Evolutionary conservation across 2,888 invertebrate genomes (phyloP).

Genomic region (Sarcophaga variegata): DNA sequence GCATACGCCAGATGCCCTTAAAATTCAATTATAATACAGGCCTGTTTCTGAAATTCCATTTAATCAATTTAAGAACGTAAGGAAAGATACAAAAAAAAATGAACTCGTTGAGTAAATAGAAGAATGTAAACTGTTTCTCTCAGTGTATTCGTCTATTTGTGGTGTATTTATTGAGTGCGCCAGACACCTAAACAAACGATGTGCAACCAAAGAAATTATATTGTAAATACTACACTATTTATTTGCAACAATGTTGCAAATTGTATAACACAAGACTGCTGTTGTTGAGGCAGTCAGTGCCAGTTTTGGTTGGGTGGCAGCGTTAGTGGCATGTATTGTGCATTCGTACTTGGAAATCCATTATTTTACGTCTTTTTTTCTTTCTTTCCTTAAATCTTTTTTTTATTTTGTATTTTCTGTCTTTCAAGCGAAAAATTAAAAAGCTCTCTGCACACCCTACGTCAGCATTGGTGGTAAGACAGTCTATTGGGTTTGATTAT

Average conservation of each 20-base stretch:
- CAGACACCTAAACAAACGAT: constrained; percentile 61
- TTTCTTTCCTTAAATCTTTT: too few relatives aligned
- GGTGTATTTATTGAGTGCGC: constrained; percentile 4
- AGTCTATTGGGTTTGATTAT: not conserved
- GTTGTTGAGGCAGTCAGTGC: constrained; percentile 32
- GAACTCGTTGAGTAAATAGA: not conserved
- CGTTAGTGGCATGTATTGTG: not conserved
- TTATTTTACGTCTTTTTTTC: not conserved
- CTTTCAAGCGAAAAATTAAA: too few relatives aligned
- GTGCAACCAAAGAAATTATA: constrained; percentile 65
- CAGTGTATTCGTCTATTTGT: constrained; percentile 14
- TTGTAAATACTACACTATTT: constrained; percentile 57
- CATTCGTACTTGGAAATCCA: too few relatives aligned
- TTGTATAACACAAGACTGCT: constrained; percentile 35
- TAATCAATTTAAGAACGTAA: too few relatives aligned
- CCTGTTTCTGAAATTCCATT: too few relatives aligned
- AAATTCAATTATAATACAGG: too few relatives aligned
- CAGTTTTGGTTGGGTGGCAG: not conserved
- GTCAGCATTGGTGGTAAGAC: not conserved
- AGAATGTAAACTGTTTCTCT: constrained; percentile 16
- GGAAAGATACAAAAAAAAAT: not conserved
- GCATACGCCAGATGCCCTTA: too few relatives aligned
- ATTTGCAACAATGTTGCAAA: constrained; percentile 67
- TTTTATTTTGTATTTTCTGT: too few relatives aligned
- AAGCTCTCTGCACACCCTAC: not conserved